Evolutionary conservation across 2,797 vertebrate species (phyloP), one percentile per base, ranked within the genome.

Genomic region (Jordanella pulchra): DNA sequence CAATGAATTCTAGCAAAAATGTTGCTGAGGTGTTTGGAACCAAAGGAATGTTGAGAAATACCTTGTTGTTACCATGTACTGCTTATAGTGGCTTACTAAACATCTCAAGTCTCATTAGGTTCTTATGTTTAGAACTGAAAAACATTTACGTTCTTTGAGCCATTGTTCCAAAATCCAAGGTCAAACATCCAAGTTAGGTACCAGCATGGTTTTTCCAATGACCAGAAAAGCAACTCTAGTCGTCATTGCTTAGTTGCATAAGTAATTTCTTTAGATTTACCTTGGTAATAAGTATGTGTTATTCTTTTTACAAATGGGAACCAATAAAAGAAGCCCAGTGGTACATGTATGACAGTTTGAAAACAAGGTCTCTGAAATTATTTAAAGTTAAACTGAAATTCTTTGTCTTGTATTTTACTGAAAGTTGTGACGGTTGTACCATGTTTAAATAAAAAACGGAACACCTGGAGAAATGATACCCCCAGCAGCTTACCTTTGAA

Each of bases 401-500:
- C 7, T 66, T 32, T 61, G 39, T 42, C 23, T 28, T 61, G 13
- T 7, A 21, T 65, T 48, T 61, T 27, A n/a, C 3, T 9, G 18
- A 21, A 27, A 54, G 15, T 4, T 13, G 4, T 11, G 15, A n/a
- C 15, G 10, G 56, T 42, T 28, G 50, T 15, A 13, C 15, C 23
- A 51, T 39, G 35, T 48, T 63, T 66, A 9, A 13, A 45, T 32
- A 65, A 47, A 25, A 65, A 60, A 69, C 63, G n/a, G 30, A 65
- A 27, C 39, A 58, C n/a, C 28, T 18, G 18, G 64, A n/a, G 17
- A 67, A 63, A 67, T 23, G 51, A 66, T 6, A 58, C 30, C 23
- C 32, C 42, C 14, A 67, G 18, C 42, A 76, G 63, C 83, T 32
- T 92, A 97, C 96, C 96, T 95, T 80, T 92, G 78, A 95, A 96